These are phyloP conservation scores for Tigriopus japonicus DNA, from an alignment of 1,140 invertebrate species.

Conservation along the genomic window DNA sequence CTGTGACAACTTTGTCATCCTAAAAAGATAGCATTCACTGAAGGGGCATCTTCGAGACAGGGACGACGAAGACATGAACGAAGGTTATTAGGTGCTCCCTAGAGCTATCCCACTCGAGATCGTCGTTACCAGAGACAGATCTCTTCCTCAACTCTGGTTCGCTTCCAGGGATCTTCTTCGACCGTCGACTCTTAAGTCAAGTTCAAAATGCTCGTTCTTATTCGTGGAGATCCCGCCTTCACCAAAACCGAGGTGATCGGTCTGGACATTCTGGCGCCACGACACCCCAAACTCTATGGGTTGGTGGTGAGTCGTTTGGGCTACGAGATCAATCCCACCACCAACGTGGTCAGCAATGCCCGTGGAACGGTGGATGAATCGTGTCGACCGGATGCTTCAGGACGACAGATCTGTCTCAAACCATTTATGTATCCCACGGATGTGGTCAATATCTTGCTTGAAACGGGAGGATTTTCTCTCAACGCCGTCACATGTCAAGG, in stretches of 20 bases:
- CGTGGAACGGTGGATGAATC: slow-evolving; percentile 5
- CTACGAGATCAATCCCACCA: neutral
- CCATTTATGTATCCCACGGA: slow-evolving; percentile 14
- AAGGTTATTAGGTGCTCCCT: no score
- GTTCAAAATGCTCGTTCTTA: slow-evolving; percentile 1
- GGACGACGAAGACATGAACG: no score
- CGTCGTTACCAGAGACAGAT: no score
- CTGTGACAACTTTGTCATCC: no score
- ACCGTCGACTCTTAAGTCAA: no score
- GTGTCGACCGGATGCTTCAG: neutral
- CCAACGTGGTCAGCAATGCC: neutral
- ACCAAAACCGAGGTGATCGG: slow-evolving; percentile 5
- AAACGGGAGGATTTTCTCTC: slow-evolving; percentile 11
- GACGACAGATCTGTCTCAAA: slow-evolving; percentile 8
- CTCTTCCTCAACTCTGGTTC: no score
- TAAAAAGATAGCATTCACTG: no score
- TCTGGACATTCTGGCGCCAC: slow-evolving; percentile 12
- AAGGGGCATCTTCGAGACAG: no score
- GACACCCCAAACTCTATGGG: slow-evolving; percentile 8
- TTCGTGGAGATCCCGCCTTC: slow-evolving; percentile 7
- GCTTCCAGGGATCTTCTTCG: no score
- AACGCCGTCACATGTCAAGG: neutral
- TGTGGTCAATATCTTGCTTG: slow-evolving; percentile 9
- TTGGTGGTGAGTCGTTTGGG: slow-evolving; percentile 1
- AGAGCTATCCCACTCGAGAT: no score